phyloP scores from a whole-genome alignment of 2,797 vertebrate genomes.

The Netta rufina region DNA sequence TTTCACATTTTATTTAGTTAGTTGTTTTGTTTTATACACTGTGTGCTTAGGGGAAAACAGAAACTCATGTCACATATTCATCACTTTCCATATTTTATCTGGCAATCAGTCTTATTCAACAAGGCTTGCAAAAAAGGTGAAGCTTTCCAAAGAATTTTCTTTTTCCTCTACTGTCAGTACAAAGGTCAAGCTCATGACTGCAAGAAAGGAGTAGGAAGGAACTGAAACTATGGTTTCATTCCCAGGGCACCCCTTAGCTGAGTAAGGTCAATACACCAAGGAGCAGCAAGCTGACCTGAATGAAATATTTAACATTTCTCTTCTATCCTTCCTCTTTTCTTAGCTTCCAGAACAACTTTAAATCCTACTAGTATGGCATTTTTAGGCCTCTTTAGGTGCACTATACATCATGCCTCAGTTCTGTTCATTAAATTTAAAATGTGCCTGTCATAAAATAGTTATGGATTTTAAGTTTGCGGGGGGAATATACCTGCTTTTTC shows the following conservation, averaged over 20 bases:
- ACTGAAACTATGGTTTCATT: not conserved
- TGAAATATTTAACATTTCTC: not conserved
- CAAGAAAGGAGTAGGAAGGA: not conserved
- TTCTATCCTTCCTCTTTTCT: not conserved
- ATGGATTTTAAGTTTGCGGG: not conserved
- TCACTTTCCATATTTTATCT: not conserved
- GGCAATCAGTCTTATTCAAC: not conserved
- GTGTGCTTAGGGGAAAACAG: not conserved
- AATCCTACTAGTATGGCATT: not conserved
- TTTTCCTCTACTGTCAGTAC: not conserved
- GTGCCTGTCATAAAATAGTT: not conserved
- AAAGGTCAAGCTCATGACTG: not conserved
- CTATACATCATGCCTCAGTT: not conserved
- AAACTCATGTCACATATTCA: not conserved
- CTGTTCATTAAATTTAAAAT: constrained; percentile 31
- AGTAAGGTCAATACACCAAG: not conserved
- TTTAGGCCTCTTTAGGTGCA: not conserved
- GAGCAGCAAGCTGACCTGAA: not conserved
- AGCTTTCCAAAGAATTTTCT: not conserved
- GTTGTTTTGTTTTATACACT: not conserved
- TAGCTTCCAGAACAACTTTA: not conserved
- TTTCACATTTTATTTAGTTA: not conserved
- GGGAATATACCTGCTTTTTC: not conserved
- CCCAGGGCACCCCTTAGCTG: not conserved
- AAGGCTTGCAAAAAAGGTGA: not conserved